A percentile compares a stretch with the other conserved stretches of the same genome.
Conservation (phyloP, 2,113 vertebrate species). For the Neopipo cinnamomea region DNA sequence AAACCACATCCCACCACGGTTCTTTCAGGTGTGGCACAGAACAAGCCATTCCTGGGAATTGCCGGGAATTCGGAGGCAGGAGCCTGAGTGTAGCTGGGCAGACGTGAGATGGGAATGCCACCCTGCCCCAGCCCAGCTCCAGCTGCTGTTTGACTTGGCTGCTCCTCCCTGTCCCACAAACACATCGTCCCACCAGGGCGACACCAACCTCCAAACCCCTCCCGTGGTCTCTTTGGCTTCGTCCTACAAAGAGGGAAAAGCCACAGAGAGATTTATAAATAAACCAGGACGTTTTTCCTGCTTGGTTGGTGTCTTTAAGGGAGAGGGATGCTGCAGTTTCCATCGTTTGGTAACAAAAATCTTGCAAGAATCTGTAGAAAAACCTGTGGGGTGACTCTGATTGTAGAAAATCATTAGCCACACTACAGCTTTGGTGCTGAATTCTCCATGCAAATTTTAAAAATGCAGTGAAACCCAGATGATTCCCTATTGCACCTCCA, state of each 20-base stretch:
- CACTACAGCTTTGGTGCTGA: background rate
- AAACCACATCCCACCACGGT: fast-evolving
- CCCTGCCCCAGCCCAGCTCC: background rate
- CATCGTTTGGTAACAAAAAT: background rate
- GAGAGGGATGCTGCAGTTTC: background rate
- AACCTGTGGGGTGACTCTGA: background rate
- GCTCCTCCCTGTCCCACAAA: background rate
- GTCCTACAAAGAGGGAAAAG: background rate
- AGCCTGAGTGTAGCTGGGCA: background rate
- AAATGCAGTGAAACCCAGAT: background rate
- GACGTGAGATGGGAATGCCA: background rate
- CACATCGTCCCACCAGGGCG: background rate
- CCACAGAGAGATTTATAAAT: background rate
- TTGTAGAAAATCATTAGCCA: background rate
- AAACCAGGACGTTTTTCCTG: background rate
- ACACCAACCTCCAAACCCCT: background rate
- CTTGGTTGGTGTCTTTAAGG: background rate
- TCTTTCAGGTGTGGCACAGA: too few relatives aligned
- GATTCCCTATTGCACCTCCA: background rate
- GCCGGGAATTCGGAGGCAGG: background rate
- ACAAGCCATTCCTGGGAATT: background rate
- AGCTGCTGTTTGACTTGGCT: fast-evolving
- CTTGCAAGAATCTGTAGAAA: background rate
- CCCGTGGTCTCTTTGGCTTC: fast-evolving
- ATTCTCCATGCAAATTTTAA: background rate